These are phyloP conservation scores for Drosophila multiciliata DNA, from an alignment of 2,888 invertebrate genomes.

Conservation along the genomic window DNA sequence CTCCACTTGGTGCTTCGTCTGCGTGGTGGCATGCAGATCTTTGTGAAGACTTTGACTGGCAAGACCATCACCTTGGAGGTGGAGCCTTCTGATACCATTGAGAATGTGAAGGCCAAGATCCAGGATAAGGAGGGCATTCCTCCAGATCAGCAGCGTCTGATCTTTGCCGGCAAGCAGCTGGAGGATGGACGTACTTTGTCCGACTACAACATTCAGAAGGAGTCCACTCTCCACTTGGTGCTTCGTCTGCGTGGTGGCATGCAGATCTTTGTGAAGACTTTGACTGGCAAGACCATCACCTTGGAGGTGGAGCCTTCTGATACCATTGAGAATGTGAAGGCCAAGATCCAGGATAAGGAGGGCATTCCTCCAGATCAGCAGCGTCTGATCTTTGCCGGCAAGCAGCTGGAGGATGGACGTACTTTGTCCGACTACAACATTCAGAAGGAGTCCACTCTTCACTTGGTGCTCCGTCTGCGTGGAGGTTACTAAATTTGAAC, in stretches of 20 bases:
- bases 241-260: no score
- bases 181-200: slow-evolving; percentile 36
- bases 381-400: slow-evolving; percentile 39
- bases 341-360: slow-evolving; percentile 55
- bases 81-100: slow-evolving; percentile 49
- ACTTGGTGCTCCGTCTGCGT: slow-evolving; percentile 41
- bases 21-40: no score
- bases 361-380: slow-evolving; percentile 46
- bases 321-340: slow-evolving; percentile 52
- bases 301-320: slow-evolving; percentile 49
- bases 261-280: no score
- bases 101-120: slow-evolving; percentile 53
- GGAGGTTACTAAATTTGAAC: slow-evolving; percentile 34
- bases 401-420: slow-evolving; percentile 37
- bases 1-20: no score
- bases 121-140: slow-evolving; percentile 53
- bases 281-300: slow-evolving; percentile 55
- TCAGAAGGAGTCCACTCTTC: slow-evolving; percentile 40
- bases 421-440: slow-evolving; percentile 36
- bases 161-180: slow-evolving; percentile 48
- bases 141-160: slow-evolving; percentile 43
- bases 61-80: slow-evolving; percentile 54
- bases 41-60: no score
- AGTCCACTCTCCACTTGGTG: no score
- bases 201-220: slow-evolving; percentile 49